Percentiles rank a stretch among this genome's conserved stretches.
Evolutionary conservation across 2,797 vertebrate species (phyloP).

Genomic region (Lacerta viridis): DNA sequence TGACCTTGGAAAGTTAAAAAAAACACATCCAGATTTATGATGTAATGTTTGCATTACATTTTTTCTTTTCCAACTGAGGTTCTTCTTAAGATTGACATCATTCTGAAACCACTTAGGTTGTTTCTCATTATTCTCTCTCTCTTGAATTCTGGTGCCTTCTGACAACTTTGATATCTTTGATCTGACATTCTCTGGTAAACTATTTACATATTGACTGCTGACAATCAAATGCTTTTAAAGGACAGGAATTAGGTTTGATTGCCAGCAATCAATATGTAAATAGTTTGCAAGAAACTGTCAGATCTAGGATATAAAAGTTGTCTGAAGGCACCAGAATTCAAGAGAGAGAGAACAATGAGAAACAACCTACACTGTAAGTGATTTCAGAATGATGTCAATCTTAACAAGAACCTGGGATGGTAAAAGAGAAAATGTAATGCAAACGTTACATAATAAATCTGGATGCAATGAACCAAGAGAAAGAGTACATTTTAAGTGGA

Average conservation of each 20-base stretch:
- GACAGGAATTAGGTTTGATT: not conserved
- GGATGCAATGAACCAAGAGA: conserved; percentile 34
- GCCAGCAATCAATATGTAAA: not conserved
- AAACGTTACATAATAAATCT: conserved; percentile 55
- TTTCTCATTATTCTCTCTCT: conserved; percentile 31
- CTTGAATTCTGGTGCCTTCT: conserved; percentile 28
- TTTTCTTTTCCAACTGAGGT: conserved; percentile 49
- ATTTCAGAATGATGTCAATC: not conserved
- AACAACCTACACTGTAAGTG: not conserved
- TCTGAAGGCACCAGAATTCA: conserved; percentile 19
- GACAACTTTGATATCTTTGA: not conserved
- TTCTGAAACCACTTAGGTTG: not conserved
- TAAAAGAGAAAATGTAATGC: conserved; percentile 50
- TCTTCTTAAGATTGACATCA: conserved; percentile 37
- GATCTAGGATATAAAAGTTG: not conserved
- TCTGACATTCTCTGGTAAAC: conserved; percentile 46
- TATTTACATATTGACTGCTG: not conserved
- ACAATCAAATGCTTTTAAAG: conserved; percentile 21
- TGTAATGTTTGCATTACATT: conserved; percentile 33
- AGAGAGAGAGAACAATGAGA: conserved; percentile 34
- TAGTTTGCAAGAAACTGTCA: conserved; percentile 40
- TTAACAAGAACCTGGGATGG: conserved; percentile 39
- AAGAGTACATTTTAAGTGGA: conserved; percentile 53
- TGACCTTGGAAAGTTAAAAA: conserved; percentile 50
- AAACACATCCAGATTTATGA: conserved; percentile 50